Evolutionary conservation across 1,140 invertebrate species (phyloP), one percentile per base, ranked within the genome.

Genomic region (Lepidostoma basale): DNA sequence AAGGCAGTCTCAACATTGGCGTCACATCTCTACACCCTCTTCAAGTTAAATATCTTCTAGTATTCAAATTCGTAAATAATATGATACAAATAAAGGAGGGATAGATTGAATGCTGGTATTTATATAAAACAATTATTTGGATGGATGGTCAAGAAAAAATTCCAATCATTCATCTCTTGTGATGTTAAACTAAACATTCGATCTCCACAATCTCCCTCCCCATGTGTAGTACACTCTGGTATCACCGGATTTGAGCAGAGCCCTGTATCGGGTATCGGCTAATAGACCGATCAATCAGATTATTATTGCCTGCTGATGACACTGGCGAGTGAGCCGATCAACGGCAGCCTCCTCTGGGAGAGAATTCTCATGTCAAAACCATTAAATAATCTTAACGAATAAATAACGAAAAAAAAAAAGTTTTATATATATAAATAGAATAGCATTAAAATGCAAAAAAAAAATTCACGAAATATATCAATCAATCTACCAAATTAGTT

Each of bases 261-360:
- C 33, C 20, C n/a, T n/a, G n/a, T n/a, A n/a, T n/a, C n/a, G n/a
- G n/a, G 62, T 5, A 33, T 54, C 25, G 23, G 36, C 60, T 58
- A 69, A 69, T 69, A 64, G 54, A 44, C n/a, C 54, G 54, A 69
- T 69, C 68, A 65, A 69, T 69, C 68, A 69, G 68, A 58, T 59
- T 62, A 69, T 58, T 16, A 36, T 64, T 64, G 68, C 22, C 33
- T 36, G 68, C 52, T 69, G 62, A 64, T 64, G 60, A 69, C 68
- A 59, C 20, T 47, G 52, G n/a, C n/a, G n/a, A n/a, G n/a, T n/a
- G n/a, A n/a, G n/a, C 30, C 49, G 6, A 25, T 59, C 30, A 33
- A 33, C 30, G 5, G 14, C 3, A 8, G 16, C 18, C 28, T 26
- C 33, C 12, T 30, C 12, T 10, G 18, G 39, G 25, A 22, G 18